Evolutionary conservation across 2,888 invertebrate species (phyloP), one percentile per base, ranked within the genome.

Genomic region (Julus scandinavius): DNA sequence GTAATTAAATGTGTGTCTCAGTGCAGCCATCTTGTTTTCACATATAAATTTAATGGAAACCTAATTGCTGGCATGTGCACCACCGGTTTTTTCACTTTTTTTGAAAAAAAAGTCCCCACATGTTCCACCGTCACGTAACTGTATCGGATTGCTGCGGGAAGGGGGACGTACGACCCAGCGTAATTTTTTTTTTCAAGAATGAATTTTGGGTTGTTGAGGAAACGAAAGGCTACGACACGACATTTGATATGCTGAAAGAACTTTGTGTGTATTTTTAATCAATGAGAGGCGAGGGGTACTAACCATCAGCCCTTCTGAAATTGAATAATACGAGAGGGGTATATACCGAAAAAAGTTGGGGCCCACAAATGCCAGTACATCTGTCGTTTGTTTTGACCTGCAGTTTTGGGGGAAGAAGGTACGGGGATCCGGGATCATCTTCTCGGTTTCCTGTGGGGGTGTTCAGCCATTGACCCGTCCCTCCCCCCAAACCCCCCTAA

Each of bases 351-450:
- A n/a, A 5, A 84, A 29, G 84, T 40, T 84, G 84, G 84, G 84
- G 84, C 84, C 2, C 45, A n/a, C 17, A 84, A 84, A 84, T 84
- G 45, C 40, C 45, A 84, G 15, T 84, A 40, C 84, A 84, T 84
- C 84, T 84, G 84, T 84, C 84, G 84, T 84, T 84, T 84, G 84
- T 84, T 84, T 84, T 84, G 84, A 84, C 84, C 84, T 84, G 84
- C 84, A 84, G 84, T 84, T 84, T 40, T 41, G 38, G 84, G 63
- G 29, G 63, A n/a, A 63, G n/a, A 63, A 63, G 63, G 63, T 84
- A 29, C 29, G 29, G 84, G 84, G 84, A 38, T n/a, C 17, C 45
- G 11, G 84, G 84, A 40, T 84, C 84, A 84, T 84, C 84, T 84
- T 45, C 84, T 41, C 84, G 11, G n/a, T 84, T 84, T 84, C 84